These are phyloP conservation scores for Globodera ellingtonae DNA, from an alignment of 1,140 invertebrate genomes.

Conservation along the genomic window DNA sequence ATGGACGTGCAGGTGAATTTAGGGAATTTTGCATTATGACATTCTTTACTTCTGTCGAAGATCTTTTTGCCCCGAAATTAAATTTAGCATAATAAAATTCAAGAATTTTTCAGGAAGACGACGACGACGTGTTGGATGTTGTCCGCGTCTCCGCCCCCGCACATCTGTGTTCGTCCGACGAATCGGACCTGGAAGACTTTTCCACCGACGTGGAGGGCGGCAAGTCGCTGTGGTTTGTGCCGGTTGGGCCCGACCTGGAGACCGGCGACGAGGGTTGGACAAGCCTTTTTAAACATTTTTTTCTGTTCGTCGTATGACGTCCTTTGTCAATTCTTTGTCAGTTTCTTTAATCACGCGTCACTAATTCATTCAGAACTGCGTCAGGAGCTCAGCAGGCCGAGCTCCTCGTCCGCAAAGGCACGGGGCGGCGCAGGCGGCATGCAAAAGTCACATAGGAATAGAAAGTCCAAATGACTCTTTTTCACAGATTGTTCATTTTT, in stretches of 20 bases:
- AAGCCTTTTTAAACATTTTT: too few relatives aligned
- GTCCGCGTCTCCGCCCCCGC: conserved; percentile 37
- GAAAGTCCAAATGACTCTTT: background rate
- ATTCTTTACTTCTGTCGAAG: too few relatives aligned
- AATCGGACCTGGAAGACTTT: conserved; percentile 48
- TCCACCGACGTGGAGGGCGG: conserved; percentile 33
- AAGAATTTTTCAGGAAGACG: conserved; percentile 35
- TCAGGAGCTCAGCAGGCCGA: background rate
- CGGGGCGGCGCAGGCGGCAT: too few relatives aligned
- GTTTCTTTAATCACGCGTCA: too few relatives aligned
- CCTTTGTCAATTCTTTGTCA: too few relatives aligned
- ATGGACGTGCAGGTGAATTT: conserved; percentile 28
- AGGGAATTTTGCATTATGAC: background rate
- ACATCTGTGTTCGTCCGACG: conserved; percentile 59
- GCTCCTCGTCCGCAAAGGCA: background rate
- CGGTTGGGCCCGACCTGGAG: conserved; percentile 54
- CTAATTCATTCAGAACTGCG: background rate
- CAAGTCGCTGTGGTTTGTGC: conserved; percentile 53
- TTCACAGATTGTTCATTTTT: too few relatives aligned
- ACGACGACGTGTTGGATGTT: conserved; percentile 53
- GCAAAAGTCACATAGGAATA: background rate
- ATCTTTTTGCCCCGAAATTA: background rate
- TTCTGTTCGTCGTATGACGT: too few relatives aligned
- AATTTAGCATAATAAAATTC: background rate
- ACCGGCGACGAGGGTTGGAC: conserved; percentile 35